phyloP scores from a whole-genome alignment of 2,888 invertebrate species.

The Ophioninae sp. region DNA sequence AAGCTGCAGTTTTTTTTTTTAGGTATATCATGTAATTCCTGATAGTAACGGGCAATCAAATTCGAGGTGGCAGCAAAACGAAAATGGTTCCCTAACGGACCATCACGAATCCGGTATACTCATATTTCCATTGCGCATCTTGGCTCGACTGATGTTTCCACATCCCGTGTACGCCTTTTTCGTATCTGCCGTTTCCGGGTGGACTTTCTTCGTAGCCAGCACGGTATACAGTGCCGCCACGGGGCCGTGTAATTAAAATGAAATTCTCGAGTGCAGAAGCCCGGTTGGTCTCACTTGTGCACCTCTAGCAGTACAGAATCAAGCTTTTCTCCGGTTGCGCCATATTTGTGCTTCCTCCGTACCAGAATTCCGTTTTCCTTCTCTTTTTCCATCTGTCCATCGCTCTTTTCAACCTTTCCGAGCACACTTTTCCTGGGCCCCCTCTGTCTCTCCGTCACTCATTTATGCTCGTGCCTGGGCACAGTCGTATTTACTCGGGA shows the following conservation, averaged over 20 bases:
- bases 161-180: conserved; percentile 34
- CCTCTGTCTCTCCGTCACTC: conserved; percentile 41
- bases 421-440: conserved; percentile 32
- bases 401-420: conserved; percentile 5
- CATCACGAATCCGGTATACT: not conserved
- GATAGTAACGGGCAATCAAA: conserved; percentile 25
- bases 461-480: conserved; percentile 43
- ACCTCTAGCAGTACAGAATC: conserved; percentile 45
- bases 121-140: conserved; percentile 9
- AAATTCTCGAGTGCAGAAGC: conserved; percentile 68
- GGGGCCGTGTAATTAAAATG: conserved; percentile 68
- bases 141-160: conserved; percentile 33
- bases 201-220: conserved; percentile 5
- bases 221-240: conserved; percentile 31
- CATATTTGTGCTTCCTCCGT: conserved; percentile 42
- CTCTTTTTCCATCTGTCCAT: not conserved
- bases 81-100: conserved; percentile 23
- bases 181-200: conserved; percentile 31
- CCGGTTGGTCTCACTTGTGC: conserved; percentile 53
- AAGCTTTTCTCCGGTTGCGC: conserved; percentile 37
- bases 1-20: not conserved
- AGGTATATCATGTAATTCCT: conserved; percentile 19
- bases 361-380: not conserved
- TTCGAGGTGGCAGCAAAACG: conserved; percentile 51
- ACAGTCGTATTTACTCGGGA: conserved; percentile 66